Base-by-base conservation (phyloP, 2,888 invertebrate genomes). In the Drosophila paracracens region DNA sequence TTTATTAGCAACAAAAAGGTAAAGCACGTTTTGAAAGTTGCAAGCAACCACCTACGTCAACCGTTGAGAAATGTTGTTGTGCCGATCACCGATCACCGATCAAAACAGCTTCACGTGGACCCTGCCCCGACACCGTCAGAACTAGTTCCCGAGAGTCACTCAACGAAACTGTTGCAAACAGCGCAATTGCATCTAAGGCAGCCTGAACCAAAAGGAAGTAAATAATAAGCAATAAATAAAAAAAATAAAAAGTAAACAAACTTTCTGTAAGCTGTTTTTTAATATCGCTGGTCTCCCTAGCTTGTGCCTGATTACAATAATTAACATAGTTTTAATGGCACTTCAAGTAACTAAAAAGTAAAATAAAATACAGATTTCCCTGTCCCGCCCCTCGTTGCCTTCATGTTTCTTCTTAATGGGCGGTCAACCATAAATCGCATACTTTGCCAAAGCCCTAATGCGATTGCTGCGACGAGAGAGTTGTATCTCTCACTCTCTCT, bases 311-410 rank as follows among this genome's bases (percentile, higher is more conserved):
- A 79, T 76, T 76, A 79, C 70, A 76, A 69, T 79, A 82, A 83
- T 88, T 72, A 83, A 74, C 82, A 82, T 82, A 67, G 64, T 74
- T 88, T 74, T 62, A 78, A 78, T 76, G 65, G 43, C 63, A 40
- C 64, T 66, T 69, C 43, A 36, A 50, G 46, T 46, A 25, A 54
- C 40, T 48, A 43, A 67, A 57, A n/a, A 8, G 18, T 35, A n/a
- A 31, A 60, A 59, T 46, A 60, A 57, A 66, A 70, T 52, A 53
- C 56, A 36, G 21, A 58, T 48, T 56, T 38, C 27, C 25, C 29
- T 11, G n/a, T 25, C 5, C 5, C 38, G 18, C 38, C 16, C 10
- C n/a, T 4, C 29, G 4, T 18, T 16, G 29, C 13, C 38, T 13
- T 3, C 27, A 5, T 54, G 25, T 27, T 11, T 27, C 27, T 27